Conservation (phyloP, 2,797 vertebrate species). For the Sparus aurata region DNA sequence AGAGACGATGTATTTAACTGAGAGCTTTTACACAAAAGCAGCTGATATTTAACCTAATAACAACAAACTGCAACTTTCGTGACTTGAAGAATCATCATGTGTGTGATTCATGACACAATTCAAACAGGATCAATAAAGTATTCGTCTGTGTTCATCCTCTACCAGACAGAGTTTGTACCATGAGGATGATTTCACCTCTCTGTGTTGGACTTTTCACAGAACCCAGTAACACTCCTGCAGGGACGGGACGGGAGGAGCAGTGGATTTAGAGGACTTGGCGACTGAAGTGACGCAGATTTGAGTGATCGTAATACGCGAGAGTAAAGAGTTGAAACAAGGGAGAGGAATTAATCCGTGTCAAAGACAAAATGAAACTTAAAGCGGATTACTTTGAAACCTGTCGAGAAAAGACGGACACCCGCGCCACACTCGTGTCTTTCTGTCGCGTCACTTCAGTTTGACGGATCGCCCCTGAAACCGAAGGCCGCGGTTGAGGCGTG, state of each 20-base stretch:
- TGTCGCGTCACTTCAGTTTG: conserved; percentile 1
- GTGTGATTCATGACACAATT: no score
- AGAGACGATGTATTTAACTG: no score
- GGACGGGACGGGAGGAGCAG: no score
- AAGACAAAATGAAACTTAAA: background rate
- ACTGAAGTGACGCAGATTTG: background rate
- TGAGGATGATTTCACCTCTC: no score
- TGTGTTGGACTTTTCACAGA: background rate
- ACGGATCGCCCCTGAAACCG: background rate
- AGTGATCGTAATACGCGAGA: background rate
- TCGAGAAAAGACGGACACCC: background rate
- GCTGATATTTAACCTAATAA: no score
- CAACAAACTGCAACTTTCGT: no score
- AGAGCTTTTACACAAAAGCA: no score
- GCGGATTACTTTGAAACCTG: background rate
- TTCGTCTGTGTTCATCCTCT: no score
- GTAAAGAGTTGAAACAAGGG: background rate
- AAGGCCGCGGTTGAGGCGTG: background rate
- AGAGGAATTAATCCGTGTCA: background rate
- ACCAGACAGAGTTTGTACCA: no score
- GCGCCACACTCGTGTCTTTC: background rate
- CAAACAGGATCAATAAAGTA: no score
- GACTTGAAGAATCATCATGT: no score
- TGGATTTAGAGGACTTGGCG: background rate
- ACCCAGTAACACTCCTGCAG: background rate